Conservation (phyloP, 2,113 vertebrate species). For the Zeus faber region DNA sequence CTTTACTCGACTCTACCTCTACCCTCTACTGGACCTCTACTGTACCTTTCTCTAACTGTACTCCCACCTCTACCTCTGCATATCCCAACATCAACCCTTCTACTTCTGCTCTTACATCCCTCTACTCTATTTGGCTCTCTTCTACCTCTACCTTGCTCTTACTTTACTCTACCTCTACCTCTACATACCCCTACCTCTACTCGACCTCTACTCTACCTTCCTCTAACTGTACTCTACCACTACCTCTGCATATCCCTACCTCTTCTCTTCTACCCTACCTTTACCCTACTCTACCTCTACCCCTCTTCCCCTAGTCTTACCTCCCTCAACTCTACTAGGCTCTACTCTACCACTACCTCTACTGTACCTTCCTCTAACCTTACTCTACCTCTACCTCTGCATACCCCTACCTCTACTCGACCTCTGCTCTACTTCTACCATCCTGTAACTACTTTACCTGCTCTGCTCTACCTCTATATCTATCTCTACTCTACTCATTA, state of each 20-base stretch:
- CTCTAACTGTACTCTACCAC: no score
- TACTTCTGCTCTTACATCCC: neutral
- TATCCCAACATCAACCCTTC: no score
- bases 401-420: neutral
- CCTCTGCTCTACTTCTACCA: neutral
- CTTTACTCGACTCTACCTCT: neutral
- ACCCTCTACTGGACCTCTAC: neutral
- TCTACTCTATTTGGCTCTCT: neutral
- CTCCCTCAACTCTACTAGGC: no score
- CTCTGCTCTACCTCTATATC: neutral
- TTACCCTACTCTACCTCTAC: neutral
- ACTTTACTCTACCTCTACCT: no score
- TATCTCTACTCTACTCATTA: neutral
- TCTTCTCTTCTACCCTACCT: no score
- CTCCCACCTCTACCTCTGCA: no score
- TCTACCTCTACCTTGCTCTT: no score
- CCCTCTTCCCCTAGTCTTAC: neutral
- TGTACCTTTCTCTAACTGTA: neutral
- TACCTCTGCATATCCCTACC: no score
- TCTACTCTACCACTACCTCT: neutral
- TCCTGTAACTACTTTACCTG: neutral
- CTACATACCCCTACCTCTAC: no score
- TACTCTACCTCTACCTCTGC: neutral
- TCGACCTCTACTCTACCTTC: no score
- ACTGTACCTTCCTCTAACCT: neutral